Percentiles rank a stretch among this genome's conserved stretches.
These are phyloP conservation scores for Andrena cerasifolii DNA, from an alignment of 1,140 invertebrate genomes.

Conservation along the genomic window DNA sequence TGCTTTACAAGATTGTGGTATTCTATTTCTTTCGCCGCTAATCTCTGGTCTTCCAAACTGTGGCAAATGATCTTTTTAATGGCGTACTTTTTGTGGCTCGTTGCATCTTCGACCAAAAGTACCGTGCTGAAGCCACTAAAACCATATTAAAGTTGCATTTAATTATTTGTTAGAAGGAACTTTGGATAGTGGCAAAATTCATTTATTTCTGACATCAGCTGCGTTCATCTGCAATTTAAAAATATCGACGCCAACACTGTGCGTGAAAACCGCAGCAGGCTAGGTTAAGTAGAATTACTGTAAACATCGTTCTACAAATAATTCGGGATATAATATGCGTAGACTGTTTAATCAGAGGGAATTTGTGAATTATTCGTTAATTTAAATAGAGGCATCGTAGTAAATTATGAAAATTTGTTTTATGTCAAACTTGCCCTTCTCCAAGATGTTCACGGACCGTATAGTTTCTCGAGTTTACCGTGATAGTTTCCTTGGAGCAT, in stretches of 20 bases:
- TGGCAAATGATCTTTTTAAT: slow-evolving; percentile 93
- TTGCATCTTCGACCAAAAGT: slow-evolving; percentile 89
- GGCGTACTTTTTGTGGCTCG: slow-evolving; percentile 89
- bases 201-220: background rate
- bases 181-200: background rate
- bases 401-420: slow-evolving; percentile 18
- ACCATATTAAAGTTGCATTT: slow-evolving; percentile 57
- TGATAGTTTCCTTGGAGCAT: slow-evolving; percentile 89
- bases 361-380: too few relatives aligned
- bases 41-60: slow-evolving; percentile 89
- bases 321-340: too few relatives aligned
- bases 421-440: slow-evolving; percentile 86
- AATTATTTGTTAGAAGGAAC: background rate
- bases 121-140: slow-evolving; percentile 93
- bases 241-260: background rate
- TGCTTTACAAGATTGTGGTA: slow-evolving; percentile 88
- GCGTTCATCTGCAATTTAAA: background rate
- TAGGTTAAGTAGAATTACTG: background rate
- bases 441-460: slow-evolving; percentile 88
- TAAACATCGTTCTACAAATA: background rate
- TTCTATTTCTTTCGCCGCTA: slow-evolving; percentile 89
- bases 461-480: slow-evolving; percentile 88
- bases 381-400: background rate
- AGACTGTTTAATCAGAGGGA: too few relatives aligned
- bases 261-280: background rate